These are phyloP conservation scores for Drosophila truncata DNA, from an alignment of 1,140 invertebrate genomes.

Conservation along the genomic window DNA sequence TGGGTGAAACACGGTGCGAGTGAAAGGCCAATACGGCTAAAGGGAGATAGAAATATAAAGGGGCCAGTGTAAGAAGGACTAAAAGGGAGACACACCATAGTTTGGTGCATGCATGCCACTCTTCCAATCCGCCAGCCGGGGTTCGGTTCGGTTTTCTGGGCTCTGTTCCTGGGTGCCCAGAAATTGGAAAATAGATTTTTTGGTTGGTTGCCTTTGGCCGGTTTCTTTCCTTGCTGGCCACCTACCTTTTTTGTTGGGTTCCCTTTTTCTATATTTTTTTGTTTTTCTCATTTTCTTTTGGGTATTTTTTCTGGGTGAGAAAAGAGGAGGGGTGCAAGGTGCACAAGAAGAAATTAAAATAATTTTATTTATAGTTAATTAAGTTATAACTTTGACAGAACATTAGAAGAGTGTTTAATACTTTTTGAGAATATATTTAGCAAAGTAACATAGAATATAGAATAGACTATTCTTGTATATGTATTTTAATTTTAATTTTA, in stretches of 20 bases:
- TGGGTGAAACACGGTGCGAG: slow-evolving; percentile 57
- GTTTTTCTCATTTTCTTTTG: slow-evolving; percentile 11
- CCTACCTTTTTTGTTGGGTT: slow-evolving; percentile 7
- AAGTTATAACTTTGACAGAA: background rate
- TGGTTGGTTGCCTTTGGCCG: slow-evolving; percentile 77
- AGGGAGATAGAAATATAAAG: background rate
- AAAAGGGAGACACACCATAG: slow-evolving; percentile 21
- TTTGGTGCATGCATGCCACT: slow-evolving; percentile 57
- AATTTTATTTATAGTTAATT: background rate
- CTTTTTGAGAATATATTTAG: background rate
- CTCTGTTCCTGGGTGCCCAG: slow-evolving; percentile 58
- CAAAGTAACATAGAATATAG: background rate
- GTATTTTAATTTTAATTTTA: background rate
- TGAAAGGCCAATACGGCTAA: slow-evolving; percentile 13
- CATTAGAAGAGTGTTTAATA: background rate
- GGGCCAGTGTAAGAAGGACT: too few relatives aligned
- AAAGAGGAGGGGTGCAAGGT: background rate
- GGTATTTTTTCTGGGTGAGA: slow-evolving; percentile 23
- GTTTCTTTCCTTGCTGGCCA: slow-evolving; percentile 42
- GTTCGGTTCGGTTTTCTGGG: slow-evolving; percentile 28
- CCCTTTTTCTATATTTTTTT: slow-evolving; percentile 4
- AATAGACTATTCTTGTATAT: too few relatives aligned
- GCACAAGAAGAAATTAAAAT: background rate
- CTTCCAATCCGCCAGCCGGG: slow-evolving; percentile 4
- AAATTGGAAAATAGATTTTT: slow-evolving; percentile 84